These are phyloP conservation scores for Opisthocomus hoazin DNA, from an alignment of 2,113 vertebrate species.

Conservation along the genomic window DNA sequence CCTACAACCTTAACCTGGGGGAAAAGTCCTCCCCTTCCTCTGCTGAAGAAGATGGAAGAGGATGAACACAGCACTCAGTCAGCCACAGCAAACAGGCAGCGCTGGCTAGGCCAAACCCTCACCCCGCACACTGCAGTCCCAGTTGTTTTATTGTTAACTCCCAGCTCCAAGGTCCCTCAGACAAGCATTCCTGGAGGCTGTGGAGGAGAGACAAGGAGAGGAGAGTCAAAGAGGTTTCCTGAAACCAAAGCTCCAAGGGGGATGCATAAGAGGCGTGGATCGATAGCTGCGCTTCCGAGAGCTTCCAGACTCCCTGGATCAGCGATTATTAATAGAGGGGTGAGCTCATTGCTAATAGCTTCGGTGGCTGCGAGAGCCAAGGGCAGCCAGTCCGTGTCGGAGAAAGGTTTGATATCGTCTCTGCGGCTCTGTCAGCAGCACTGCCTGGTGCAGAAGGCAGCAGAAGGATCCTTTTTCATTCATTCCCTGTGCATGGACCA, in stretches of 20 bases:
- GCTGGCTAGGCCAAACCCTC: background rate
- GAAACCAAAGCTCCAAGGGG: conserved; percentile 33
- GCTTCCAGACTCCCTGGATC: conserved; percentile 14
- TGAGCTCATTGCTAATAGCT: conserved; percentile 56
- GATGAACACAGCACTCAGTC: background rate
- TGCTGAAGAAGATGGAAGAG: background rate
- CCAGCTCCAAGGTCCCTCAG: background rate
- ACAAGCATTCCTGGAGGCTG: background rate
- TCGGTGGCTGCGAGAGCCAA: background rate
- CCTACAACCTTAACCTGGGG: background rate
- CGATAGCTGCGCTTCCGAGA: conserved; percentile 9
- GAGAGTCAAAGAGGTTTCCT: conserved; percentile 36
- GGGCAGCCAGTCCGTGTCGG: background rate
- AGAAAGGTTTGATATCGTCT: background rate
- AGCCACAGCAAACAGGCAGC: background rate
- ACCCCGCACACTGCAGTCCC: background rate
- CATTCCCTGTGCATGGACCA: background rate
- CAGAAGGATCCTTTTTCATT: background rate
- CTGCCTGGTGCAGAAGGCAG: background rate
- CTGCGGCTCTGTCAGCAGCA: background rate
- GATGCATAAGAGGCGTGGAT: background rate
- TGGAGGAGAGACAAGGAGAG: background rate
- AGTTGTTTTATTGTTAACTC: background rate
- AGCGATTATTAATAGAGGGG: conserved; percentile 16
- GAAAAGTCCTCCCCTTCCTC: background rate